Conservation (phyloP, 2,113 vertebrate genomes). For the Rhinichthys klamathensis region DNA sequence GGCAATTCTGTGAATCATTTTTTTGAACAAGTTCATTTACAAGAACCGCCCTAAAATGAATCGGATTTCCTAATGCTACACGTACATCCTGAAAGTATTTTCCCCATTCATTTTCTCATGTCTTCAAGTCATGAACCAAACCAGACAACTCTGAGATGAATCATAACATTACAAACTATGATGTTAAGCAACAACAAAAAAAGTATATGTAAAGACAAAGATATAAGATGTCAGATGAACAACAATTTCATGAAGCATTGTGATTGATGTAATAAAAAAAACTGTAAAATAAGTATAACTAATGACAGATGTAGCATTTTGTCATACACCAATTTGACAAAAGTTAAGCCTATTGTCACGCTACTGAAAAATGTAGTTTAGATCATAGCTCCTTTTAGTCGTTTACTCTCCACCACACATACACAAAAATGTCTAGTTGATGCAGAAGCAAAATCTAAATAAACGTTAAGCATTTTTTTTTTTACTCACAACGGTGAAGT, state of each 20-base stretch:
- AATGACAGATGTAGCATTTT: not conserved
- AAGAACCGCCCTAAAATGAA: not conserved
- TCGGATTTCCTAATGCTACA: not conserved
- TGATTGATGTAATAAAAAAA: not conserved
- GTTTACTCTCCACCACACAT: not conserved
- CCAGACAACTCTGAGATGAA: not conserved
- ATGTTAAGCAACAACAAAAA: not conserved
- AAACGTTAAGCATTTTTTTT: slow-evolving; percentile 4
- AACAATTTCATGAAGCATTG: not conserved
- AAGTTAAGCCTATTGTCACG: not conserved
- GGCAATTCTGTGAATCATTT: not conserved
- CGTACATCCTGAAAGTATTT: not conserved
- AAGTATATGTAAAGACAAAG: too few relatives aligned
- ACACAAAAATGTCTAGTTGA: slow-evolving; percentile 4
- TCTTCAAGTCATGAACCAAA: not conserved
- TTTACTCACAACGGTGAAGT: slow-evolving; percentile 11
- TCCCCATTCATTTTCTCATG: not conserved
- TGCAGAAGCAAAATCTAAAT: not conserved
- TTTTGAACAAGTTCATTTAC: not conserved
- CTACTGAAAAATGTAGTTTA: not conserved
- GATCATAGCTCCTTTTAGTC: not conserved
- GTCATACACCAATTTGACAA: not conserved
- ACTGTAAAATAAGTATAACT: too few relatives aligned
- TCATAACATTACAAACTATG: not conserved
- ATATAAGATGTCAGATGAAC: not conserved